Evolutionary conservation across 1,140 invertebrate species (phyloP).

Genomic region (Spodoptera litura): DNA sequence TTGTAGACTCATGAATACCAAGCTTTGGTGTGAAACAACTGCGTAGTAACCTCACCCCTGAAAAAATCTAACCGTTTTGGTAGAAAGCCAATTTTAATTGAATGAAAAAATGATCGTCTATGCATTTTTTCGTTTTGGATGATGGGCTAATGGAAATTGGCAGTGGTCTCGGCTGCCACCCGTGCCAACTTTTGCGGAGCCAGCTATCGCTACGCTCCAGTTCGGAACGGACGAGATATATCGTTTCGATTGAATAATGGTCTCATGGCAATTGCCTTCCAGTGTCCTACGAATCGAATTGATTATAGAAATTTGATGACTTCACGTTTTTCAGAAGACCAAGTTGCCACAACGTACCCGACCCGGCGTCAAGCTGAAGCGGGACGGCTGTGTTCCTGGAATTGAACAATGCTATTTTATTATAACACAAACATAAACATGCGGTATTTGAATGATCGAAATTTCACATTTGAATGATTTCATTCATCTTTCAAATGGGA

Average conservation of each 20-base stretch:
- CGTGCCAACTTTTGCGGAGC: constrained; percentile 85
- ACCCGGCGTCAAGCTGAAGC: neutral
- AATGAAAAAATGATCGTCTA: constrained; percentile 86
- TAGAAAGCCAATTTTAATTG: constrained; percentile 84
- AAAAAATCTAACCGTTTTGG: constrained; percentile 78
- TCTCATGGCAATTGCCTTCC: constrained; percentile 74
- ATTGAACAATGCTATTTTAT: constrained; percentile 37
- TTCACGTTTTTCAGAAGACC: constrained; percentile 31
- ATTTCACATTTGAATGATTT: constrained; percentile 77
- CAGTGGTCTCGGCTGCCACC: constrained; percentile 78
- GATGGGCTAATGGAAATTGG: constrained; percentile 86
- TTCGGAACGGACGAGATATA: constrained; percentile 79
- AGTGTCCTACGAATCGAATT: constrained; percentile 63
- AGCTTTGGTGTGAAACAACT: neutral
- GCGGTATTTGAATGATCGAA: constrained; percentile 59
- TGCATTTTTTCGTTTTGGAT: constrained; percentile 86
- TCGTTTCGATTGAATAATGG: constrained; percentile 84
- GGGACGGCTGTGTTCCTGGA: neutral
- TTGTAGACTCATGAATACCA: neutral
- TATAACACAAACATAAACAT: constrained; percentile 51
- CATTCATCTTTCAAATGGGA: constrained; percentile 80
- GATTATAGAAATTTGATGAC: constrained; percentile 62
- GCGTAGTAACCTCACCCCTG: constrained; percentile 45
- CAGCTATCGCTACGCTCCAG: constrained; percentile 81
- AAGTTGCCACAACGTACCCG: neutral